phyloP scores from a whole-genome alignment of 2,113 vertebrate genomes.

The Terrapene triunguis region DNA sequence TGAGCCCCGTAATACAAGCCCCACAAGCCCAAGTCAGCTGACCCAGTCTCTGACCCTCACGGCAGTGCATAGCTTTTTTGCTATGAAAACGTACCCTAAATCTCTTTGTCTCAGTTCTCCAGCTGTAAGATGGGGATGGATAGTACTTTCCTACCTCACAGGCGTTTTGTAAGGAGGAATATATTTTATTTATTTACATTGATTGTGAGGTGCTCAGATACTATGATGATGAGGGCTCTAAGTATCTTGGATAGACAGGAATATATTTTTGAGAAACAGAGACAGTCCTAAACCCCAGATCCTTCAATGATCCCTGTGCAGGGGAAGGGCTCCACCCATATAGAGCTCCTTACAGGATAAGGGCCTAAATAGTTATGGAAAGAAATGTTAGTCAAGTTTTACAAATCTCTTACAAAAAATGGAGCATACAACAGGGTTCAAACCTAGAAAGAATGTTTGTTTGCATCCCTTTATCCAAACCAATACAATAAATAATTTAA shows the following conservation, averaged over 20 bases:
- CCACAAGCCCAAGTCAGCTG: background rate
- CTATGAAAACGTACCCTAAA: background rate
- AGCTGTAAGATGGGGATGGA: background rate
- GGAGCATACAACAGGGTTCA: background rate
- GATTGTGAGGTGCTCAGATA: fast-evolving
- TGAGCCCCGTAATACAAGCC: background rate
- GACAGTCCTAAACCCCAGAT: background rate
- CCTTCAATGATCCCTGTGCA: background rate
- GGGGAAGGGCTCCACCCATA: background rate
- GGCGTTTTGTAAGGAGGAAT: background rate
- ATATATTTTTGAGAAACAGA: background rate
- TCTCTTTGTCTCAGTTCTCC: background rate
- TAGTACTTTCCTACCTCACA: background rate
- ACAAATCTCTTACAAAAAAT: background rate
- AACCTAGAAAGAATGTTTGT: fast-evolving
- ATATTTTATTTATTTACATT: background rate
- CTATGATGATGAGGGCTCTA: background rate
- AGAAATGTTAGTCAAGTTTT: background rate
- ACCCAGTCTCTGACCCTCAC: background rate
- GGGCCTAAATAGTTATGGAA: background rate
- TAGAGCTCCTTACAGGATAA: background rate
- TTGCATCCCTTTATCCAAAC: background rate
- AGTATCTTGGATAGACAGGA: background rate
- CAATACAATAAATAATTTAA: background rate
- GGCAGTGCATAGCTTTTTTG: background rate